Percentiles rank a stretch among this genome's conserved stretches.
Conservation (phyloP, 2,888 invertebrate species). For the Aphidoletes aphidimyza region DNA sequence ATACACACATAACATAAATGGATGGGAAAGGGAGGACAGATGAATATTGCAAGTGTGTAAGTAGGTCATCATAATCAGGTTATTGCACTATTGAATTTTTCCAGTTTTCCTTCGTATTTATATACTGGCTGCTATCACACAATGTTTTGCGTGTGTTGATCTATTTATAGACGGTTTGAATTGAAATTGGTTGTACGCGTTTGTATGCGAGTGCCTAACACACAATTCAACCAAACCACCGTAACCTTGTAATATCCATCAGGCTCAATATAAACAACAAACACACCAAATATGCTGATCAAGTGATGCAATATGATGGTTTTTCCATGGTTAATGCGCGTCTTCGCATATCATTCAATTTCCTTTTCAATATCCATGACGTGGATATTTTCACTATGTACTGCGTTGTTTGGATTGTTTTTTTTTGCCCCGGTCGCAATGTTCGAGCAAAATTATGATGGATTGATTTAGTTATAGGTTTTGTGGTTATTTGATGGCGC, state of each 20-base stretch:
- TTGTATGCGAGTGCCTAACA: background rate
- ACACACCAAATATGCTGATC: constrained; percentile 19
- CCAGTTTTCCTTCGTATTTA: background rate
- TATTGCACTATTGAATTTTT: constrained; percentile 36
- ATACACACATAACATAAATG: background rate
- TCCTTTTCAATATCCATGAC: background rate
- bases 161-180: background rate
- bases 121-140: too few relatives aligned
- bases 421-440: too few relatives aligned
- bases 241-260: constrained; percentile 25
- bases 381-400: background rate
- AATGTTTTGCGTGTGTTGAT: constrained; percentile 11
- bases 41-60: background rate
- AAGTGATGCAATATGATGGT: background rate
- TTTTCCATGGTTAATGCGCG: constrained; percentile 19
- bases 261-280: background rate
- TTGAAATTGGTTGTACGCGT: background rate
- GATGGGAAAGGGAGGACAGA: background rate
- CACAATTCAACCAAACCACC: background rate
- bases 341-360: background rate
- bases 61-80: constrained; percentile 31
- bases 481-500: constrained; percentile 1
- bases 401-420: background rate
- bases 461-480: background rate
- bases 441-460: background rate